These are phyloP conservation scores for Saccostrea echinata DNA, from an alignment of 1,140 invertebrate genomes.

Conservation along the genomic window DNA sequence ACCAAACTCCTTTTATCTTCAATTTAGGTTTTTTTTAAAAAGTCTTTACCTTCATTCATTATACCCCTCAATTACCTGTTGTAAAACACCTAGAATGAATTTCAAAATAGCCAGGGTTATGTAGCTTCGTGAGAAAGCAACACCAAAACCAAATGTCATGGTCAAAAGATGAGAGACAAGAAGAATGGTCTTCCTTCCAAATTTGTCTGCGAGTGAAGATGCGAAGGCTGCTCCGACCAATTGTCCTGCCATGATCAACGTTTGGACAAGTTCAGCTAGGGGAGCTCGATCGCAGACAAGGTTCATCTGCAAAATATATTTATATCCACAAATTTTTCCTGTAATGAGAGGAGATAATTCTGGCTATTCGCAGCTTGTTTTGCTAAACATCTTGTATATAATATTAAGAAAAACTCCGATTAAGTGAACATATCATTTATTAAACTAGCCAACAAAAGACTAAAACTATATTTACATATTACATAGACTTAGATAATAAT, in stretches of 20 bases:
- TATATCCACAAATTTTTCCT: no score
- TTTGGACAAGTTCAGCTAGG: conserved; percentile 86
- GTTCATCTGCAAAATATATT: conserved; percentile 86
- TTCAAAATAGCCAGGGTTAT: not conserved
- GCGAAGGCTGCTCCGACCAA: conserved; percentile 89
- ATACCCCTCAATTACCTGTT: not conserved
- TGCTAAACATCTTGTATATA: no score
- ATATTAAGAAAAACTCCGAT: no score
- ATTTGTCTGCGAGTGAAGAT: conserved; percentile 82
- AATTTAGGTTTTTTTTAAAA: not conserved
- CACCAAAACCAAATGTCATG: not conserved
- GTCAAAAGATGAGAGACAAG: not conserved
- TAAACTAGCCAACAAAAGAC: no score
- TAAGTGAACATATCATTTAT: no score
- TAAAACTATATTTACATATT: no score
- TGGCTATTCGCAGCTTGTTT: no score
- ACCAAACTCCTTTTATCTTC: no score
- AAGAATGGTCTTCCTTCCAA: conserved; percentile 60
- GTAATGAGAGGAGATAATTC: no score
- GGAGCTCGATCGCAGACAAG: conserved; percentile 87
- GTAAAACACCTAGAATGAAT: conserved; percentile 6
- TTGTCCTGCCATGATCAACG: conserved; percentile 87
- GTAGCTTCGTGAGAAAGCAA: not conserved
- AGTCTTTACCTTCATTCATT: not conserved
- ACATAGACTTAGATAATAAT: no score